Percentiles rank a stretch among this genome's conserved stretches.
These are phyloP conservation scores for Rhynchomys soricoides DNA, from an alignment of 2,113 vertebrate genomes.

Conservation along the genomic window DNA sequence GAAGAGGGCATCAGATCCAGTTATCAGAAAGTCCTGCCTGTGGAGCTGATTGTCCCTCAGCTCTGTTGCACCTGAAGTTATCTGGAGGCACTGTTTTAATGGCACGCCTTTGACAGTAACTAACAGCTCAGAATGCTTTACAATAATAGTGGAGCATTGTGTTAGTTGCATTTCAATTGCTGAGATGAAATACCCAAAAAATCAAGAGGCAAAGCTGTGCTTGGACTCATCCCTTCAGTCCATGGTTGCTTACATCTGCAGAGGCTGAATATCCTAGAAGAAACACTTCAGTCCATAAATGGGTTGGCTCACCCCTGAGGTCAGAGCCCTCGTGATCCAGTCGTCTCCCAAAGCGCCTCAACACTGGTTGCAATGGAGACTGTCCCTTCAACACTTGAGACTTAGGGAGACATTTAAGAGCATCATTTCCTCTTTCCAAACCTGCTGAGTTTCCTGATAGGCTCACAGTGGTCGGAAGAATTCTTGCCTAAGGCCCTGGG, in stretches of 20 bases:
- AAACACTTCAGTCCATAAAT: too few relatives aligned
- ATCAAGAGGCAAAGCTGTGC: not conserved
- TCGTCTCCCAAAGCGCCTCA: not conserved
- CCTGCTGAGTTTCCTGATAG: not conserved
- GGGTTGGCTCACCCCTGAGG: not conserved
- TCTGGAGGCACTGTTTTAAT: not conserved
- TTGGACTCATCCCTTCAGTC: not conserved
- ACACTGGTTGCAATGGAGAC: not conserved
- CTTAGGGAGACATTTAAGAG: not conserved
- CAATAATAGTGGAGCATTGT: not conserved
- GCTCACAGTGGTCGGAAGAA: not conserved
- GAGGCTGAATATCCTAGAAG: not conserved
- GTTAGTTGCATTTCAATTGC: not conserved
- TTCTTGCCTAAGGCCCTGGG: not conserved
- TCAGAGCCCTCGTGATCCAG: not conserved
- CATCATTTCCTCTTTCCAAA: not conserved
- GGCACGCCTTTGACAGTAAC: not conserved
- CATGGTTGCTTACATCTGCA: not conserved
- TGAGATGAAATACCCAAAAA: not conserved
- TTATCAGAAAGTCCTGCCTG: not conserved
- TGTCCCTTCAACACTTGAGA: not conserved
- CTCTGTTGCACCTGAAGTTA: too few relatives aligned
- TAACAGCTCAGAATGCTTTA: not conserved
- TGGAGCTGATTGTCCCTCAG: not conserved
- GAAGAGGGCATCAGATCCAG: not conserved